Percentiles rank a stretch among this genome's conserved stretches.
These are phyloP conservation scores for Xanthostigma xanthostigma DNA, from an alignment of 2,888 invertebrate genomes.

Conservation along the genomic window DNA sequence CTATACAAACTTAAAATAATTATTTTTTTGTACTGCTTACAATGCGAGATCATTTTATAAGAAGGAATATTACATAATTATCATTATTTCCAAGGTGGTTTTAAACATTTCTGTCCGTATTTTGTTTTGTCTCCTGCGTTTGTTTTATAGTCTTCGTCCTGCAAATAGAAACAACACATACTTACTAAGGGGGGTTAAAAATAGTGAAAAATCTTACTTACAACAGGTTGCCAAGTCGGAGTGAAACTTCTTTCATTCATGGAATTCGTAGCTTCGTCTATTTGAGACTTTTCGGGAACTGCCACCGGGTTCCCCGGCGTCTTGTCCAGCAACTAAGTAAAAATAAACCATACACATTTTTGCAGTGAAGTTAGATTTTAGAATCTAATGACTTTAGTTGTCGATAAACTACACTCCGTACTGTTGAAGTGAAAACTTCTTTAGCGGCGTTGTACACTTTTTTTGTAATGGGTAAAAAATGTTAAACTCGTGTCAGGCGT, in stretches of 20 bases:
- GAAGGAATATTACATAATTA: not conserved
- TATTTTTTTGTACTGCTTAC: too few species aligned
- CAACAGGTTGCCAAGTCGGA: slow-evolving; percentile 12
- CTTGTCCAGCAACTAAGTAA: slow-evolving; percentile 20
- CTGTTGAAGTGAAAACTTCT: too few species aligned
- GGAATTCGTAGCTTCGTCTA: not conserved
- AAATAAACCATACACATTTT: slow-evolving; percentile 5
- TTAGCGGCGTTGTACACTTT: too few species aligned
- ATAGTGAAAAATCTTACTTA: slow-evolving; percentile 11
- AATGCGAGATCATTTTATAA: not conserved
- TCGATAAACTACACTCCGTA: too few species aligned
- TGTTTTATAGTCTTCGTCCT: not conserved
- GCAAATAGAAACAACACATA: not conserved
- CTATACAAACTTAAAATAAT: too few species aligned
- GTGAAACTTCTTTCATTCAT: slow-evolving; percentile 9
- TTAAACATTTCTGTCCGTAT: slow-evolving; percentile 13
- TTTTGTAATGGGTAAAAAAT: too few species aligned
- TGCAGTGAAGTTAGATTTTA: too few species aligned
- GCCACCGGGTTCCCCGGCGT: slow-evolving; percentile 16
- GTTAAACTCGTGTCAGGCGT: too few species aligned
- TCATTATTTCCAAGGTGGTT: slow-evolving; percentile 19
- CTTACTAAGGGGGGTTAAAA: not conserved
- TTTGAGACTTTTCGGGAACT: not conserved
- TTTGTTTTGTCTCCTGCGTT: slow-evolving; percentile 2
- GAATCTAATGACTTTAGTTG: too few species aligned